Conservation (phyloP, 2,797 vertebrate species). For the Syngnathus rostellatus region DNA sequence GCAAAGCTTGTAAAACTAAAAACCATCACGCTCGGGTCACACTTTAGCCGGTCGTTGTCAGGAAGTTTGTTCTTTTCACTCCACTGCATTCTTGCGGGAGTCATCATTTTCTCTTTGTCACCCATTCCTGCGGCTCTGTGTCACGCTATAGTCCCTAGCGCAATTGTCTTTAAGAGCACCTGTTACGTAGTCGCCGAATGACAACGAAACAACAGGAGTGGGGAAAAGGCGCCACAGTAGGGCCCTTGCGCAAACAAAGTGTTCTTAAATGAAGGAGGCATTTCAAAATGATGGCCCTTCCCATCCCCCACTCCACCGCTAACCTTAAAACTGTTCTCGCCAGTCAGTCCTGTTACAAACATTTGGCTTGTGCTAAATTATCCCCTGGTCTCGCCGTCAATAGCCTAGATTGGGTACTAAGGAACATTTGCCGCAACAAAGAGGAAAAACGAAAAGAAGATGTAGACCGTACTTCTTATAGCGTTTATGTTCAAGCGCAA, state of each 20-base stretch:
- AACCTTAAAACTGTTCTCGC: neutral
- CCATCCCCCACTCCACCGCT: neutral
- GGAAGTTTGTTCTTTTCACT: conserved; percentile 4
- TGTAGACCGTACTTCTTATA: neutral
- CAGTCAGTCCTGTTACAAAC: conserved; percentile 26
- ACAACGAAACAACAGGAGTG: conserved; percentile 29
- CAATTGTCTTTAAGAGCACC: conserved; percentile 14
- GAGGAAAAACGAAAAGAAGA: neutral
- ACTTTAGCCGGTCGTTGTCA: neutral
- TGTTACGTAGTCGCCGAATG: conserved; percentile 27
- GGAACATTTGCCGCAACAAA: neutral
- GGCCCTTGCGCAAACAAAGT: conserved; percentile 65
- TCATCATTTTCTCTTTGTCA: neutral
- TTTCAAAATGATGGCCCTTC: conserved; percentile 61
- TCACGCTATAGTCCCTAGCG: neutral
- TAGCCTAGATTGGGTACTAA: neutral
- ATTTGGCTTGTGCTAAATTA: conserved; percentile 36
- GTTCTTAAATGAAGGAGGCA: conserved; percentile 58
- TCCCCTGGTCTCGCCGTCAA: neutral
- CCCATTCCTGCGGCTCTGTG: neutral
- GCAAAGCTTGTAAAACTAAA: conserved; percentile 1
- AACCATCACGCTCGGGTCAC: conserved; percentile 1
- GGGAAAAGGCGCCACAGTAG: conserved; percentile 52
- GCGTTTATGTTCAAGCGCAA: neutral
- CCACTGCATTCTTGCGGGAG: neutral